A percentile compares a stretch with the other conserved stretches of the same genome.
Evolutionary conservation across 2,113 vertebrate species (phyloP).

Genomic region (Ailurus styani): DNA sequence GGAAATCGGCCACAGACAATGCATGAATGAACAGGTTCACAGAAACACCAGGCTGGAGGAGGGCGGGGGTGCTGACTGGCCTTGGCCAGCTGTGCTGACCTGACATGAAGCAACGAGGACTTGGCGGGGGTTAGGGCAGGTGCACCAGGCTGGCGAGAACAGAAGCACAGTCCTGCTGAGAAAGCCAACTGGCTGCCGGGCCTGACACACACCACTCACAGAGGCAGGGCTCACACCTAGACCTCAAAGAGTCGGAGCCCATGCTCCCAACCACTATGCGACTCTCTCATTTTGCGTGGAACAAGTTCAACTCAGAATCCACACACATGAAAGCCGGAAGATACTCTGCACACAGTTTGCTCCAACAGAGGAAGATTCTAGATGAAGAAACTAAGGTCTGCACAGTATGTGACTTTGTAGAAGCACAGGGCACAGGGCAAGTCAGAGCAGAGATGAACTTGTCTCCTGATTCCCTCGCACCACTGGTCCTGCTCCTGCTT

Average conservation of each 20-base stretch:
- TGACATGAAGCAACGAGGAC: neutral
- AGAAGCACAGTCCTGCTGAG: fast-evolving
- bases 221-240: neutral
- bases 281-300: neutral
- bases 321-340: neutral
- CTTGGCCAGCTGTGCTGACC: neutral
- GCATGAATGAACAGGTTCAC: neutral
- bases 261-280: fast-evolving
- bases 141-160: neutral
- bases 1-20: neutral
- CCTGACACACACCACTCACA: fast-evolving
- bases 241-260: neutral
- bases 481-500: neutral
- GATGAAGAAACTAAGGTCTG: neutral
- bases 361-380: neutral
- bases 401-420: neutral
- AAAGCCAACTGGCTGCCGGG: neutral
- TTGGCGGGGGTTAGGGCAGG: neutral
- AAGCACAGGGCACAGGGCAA: neutral
- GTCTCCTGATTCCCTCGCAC: neutral
- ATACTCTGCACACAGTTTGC: neutral
- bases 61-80: neutral
- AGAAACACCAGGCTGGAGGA: neutral
- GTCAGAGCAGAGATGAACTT: neutral
- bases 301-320: neutral